Percentiles rank a stretch among this genome's conserved stretches.
Conservation (phyloP, 1,140 invertebrate genomes). For the Homarus americanus region DNA sequence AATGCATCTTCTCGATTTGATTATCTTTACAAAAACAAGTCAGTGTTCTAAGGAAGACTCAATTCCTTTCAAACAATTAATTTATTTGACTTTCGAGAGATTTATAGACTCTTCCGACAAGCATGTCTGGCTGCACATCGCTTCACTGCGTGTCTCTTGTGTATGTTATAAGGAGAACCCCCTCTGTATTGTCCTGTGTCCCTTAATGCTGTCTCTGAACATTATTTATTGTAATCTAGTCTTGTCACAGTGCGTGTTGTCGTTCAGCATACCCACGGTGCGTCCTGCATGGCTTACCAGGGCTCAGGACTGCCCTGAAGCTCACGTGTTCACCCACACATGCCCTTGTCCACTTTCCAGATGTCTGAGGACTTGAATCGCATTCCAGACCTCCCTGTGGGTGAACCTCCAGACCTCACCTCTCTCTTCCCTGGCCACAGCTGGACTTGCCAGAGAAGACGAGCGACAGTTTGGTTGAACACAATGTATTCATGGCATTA, state of each 20-base stretch:
- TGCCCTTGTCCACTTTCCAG: conserved; percentile 63
- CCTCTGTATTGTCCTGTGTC: not conserved
- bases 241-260: not conserved
- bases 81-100: too few species aligned
- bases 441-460: not conserved
- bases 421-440: not conserved
- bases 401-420: not conserved
- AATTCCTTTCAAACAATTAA: too few species aligned
- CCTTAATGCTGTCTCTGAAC: not conserved
- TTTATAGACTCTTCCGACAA: too few species aligned
- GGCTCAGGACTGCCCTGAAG: conserved; percentile 26
- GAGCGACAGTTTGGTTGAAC: not conserved
- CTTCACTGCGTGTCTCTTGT: not conserved
- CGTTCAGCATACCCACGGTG: not conserved
- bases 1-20: too few species aligned
- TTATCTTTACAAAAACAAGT: too few species aligned
- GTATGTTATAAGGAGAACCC: not conserved
- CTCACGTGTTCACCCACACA: conserved; percentile 34
- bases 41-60: too few species aligned
- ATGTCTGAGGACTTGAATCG: conserved; percentile 65
- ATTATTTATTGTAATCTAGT: not conserved
- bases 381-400: conserved; percentile 57
- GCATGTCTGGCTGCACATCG: too few species aligned
- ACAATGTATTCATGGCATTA: too few species aligned
- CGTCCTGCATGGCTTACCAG: conserved; percentile 37